These are phyloP conservation scores for Nothoprocta pentlandii DNA, from an alignment of 2,113 vertebrate species.

Conservation along the genomic window DNA sequence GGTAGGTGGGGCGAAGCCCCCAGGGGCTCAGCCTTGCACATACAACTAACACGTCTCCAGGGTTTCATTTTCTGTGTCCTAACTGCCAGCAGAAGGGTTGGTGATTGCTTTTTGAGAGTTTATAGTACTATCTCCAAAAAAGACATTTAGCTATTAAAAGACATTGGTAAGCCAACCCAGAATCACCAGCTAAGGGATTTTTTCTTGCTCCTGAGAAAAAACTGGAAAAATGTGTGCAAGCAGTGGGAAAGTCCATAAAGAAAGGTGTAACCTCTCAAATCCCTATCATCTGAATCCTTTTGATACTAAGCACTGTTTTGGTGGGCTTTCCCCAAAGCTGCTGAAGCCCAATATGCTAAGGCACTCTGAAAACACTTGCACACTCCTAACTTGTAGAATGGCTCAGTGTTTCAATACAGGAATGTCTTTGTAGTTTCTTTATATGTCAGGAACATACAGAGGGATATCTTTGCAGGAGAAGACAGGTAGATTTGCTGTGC, in stretches of 20 bases:
- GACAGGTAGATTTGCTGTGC: background rate
- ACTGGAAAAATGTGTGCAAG: background rate
- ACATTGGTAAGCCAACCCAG: background rate
- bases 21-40: background rate
- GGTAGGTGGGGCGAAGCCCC: background rate
- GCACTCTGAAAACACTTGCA: background rate
- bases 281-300: background rate
- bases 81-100: slow-evolving; percentile 5
- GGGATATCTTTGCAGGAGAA: background rate
- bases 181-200: background rate
- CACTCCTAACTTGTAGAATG: background rate
- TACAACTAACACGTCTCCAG: background rate
- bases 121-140: background rate
- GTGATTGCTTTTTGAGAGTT: background rate
- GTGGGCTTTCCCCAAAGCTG: background rate
- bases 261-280: background rate
- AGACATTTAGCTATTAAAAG: background rate
- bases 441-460: background rate
- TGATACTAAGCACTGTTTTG: background rate
- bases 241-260: background rate
- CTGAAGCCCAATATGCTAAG: background rate
- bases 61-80: slow-evolving; percentile 37
- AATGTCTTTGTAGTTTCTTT: background rate
- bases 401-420: background rate
- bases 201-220: background rate